Base-by-base conservation (phyloP, 2,888 invertebrate species). In the Icerya purchasi region DNA sequence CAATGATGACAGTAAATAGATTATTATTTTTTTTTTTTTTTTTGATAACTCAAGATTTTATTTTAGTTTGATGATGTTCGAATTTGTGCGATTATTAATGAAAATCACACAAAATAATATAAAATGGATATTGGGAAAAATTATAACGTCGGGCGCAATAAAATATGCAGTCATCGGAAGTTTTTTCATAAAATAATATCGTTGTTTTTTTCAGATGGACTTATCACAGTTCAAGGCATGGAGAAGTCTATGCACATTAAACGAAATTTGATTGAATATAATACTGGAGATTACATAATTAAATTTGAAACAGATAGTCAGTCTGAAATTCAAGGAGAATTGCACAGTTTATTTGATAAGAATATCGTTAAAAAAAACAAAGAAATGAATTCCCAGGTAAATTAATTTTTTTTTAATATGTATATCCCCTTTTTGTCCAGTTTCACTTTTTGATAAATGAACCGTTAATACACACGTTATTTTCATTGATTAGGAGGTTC, bases 211-310 rank as follows among this genome's bases (percentile, higher is more conserved):
- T 2, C 53, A 64, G 76, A 75, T 18, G 89, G 93, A 0, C 72
- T 93, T 25, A 75, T 94, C 18, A 78, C 84, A 0, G 75, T 93
- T 23, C 78, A 81, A 62, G 98, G 98, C 8, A 98, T 97, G 93
- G 98, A 98, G 71, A 98, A 98, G 73, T 85, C 86, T 67, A 78
- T 97, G 72, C 78, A 81, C 61, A 83, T 97, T 61, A 80, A 83
- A 66, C 78, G 80, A 53, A 96, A 96, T 71, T 74, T 76, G 56
- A 84, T 96, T 62, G 78, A 80, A 65, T 76, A 78, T 59, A 97
- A 97, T 69, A 79, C 76, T 57, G 92, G 90, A 0, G 77, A 78
- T 56, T 89, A 80, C 68, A 83, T 94, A 74, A 78, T 94, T 1
- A 86, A 93, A 70, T 88, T 94, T 67, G 79, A 81, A 64, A 85